Conservation (phyloP, 2,888 invertebrate genomes). For the Thelaira solivaga region DNA sequence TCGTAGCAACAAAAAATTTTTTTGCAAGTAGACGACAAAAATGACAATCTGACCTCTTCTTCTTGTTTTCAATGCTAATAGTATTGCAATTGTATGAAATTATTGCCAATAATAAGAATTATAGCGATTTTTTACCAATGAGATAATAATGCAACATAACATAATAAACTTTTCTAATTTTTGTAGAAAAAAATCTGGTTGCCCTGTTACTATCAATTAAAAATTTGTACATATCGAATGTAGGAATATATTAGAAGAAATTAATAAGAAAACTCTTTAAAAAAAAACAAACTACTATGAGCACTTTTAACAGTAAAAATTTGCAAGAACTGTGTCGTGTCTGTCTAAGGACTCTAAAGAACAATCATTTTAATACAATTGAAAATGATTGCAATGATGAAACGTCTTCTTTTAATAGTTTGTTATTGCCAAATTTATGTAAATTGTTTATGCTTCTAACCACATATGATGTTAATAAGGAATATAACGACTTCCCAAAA, state of each 20-base stretch:
- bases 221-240: not conserved
- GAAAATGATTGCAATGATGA: not conserved
- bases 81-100: too few species aligned
- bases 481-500: constrained; percentile 66
- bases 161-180: too few species aligned
- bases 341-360: constrained; percentile 67
- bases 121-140: too few species aligned
- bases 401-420: constrained; percentile 57
- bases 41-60: constrained; percentile 45
- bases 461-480: constrained; percentile 66
- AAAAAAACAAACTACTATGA: constrained; percentile 15
- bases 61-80: not conserved
- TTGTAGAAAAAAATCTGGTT: not conserved
- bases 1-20: not conserved
- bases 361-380: constrained; percentile 7
- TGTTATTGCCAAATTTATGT: constrained; percentile 65
- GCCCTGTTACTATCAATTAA: not conserved
- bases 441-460: constrained; percentile 67
- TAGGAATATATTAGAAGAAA: constrained; percentile 7
- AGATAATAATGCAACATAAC: too few species aligned
- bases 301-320: constrained; percentile 61
- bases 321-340: constrained; percentile 70
- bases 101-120: too few species aligned
- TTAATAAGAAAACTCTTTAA: not conserved
- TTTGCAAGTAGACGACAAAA: constrained; percentile 28